Evolutionary conservation across 2,888 invertebrate species (phyloP), one percentile per base, ranked within the genome.

Genomic region (Torymus auratus): DNA sequence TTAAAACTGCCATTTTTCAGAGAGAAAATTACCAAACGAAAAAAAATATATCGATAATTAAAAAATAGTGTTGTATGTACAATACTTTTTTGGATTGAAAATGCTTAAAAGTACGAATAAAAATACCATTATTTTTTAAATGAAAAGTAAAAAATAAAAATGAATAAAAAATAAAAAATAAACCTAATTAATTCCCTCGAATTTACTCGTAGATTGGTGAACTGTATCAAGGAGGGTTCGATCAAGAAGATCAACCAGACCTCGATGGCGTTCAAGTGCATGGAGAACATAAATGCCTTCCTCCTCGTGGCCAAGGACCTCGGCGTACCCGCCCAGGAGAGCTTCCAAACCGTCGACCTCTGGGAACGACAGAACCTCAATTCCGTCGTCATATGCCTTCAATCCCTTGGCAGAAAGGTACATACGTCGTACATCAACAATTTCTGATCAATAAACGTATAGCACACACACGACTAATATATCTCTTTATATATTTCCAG

Each of bases 261-360:
- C 80, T 94, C 95, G 89, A 96, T 97, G 95, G 98, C 97, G 81
- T 99, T 99, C 92, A 98, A 98, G 90, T 98, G 98, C 92, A 99
- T 99, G 99, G 99, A 99, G 92, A 99, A 99, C 91, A 99, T 99
- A 86, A 97, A 98, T 91, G 96, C 95, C 41, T 98, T 99, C 92
- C 92, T 98, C 81, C 96, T 95, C 85, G 95, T 95, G 12, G 97
- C 96, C 78, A 95, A 94, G 89, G 94, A 93, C 79, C 93, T 98
- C 83, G 99, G 99, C 60, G 98, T 99, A 3, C 96, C 97, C 0
- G 95, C 96, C 23, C 96, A 97, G 89, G 99, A 99, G 92, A 96
- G 96, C 69, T 99, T 99, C 94, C 98, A 98, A 92, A 99, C 98
- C 2, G 98, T 98, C 2, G 99, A 99, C 91, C 93, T 99, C 70